These are phyloP conservation scores for Hyposoter dolosus DNA, from an alignment of 2,888 invertebrate genomes.

Conservation along the genomic window DNA sequence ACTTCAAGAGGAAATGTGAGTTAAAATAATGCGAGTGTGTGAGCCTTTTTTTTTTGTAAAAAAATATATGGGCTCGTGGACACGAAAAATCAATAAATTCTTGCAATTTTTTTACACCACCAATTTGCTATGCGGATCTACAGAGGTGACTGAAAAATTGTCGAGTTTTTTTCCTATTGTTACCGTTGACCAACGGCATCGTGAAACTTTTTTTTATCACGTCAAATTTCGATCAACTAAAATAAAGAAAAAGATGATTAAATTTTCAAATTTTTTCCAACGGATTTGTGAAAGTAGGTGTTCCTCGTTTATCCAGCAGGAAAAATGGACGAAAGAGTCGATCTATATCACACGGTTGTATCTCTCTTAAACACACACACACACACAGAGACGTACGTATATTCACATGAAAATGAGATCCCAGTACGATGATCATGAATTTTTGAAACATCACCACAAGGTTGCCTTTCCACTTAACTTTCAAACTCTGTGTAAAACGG, in stretches of 20 bases:
- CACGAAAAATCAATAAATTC: neutral
- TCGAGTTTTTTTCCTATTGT: neutral
- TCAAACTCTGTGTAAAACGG: neutral
- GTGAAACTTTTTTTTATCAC: neutral
- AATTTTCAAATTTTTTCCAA: neutral
- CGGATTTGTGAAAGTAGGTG: neutral
- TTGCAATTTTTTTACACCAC: neutral
- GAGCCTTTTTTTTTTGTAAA: neutral
- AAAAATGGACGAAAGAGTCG: neutral
- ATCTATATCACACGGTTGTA: slow-evolving; percentile 4
- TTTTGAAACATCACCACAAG: slow-evolving; percentile 40
- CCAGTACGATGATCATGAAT: slow-evolving; percentile 33
- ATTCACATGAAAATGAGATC: slow-evolving; percentile 44
- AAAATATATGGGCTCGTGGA: neutral
- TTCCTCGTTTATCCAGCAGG: neutral
- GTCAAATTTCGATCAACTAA: neutral
- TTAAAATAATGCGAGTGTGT: neutral
- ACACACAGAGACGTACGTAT: neutral
- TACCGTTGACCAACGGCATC: neutral
- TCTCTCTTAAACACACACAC: neutral
- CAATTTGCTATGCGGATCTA: neutral
- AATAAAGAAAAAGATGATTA: neutral
- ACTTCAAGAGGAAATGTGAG: neutral
- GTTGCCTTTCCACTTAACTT: neutral
- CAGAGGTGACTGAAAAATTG: neutral